A percentile compares a stretch with the other conserved stretches of the same genome.
Conservation (phyloP, 2,888 invertebrate species). For the Anoplius nigerrimus region DNA sequence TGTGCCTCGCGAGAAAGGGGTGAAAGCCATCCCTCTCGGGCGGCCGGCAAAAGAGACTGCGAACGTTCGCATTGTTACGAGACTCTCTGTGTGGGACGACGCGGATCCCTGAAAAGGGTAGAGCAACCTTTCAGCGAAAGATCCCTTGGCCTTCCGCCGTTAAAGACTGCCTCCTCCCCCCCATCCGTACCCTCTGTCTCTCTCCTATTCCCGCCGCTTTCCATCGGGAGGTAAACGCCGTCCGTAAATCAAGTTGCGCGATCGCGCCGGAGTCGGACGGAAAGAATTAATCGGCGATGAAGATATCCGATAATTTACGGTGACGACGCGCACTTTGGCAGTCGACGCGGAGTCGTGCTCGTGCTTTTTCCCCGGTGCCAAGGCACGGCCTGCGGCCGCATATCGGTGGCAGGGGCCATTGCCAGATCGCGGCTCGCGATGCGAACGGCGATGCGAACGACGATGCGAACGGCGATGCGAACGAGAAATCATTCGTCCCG, state of each 20-base stretch:
- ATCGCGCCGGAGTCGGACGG: not conserved
- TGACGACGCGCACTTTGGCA: too few relatives aligned
- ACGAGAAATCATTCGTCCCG: too few relatives aligned
- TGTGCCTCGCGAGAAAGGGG: too few relatives aligned
- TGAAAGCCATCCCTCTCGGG: too few relatives aligned
- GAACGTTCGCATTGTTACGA: constrained; percentile 47
- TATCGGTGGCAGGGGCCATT: too few relatives aligned
- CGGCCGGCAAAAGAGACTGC: constrained; percentile 27
- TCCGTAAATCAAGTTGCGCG: constrained; percentile 48
- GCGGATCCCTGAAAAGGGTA: constrained; percentile 53
- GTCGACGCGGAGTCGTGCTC: too few relatives aligned
- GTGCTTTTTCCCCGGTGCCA: too few relatives aligned
- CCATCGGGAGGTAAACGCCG: constrained; percentile 50
- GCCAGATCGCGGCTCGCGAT: too few relatives aligned
- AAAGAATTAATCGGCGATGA: constrained; percentile 8
- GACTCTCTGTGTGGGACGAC: constrained; percentile 47
- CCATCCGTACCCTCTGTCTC: too few relatives aligned
- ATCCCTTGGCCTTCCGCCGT: constrained; percentile 54
- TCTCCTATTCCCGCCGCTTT: constrained; percentile 17
- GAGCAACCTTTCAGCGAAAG: constrained; percentile 60
- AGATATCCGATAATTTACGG: not conserved
- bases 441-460: too few relatives aligned
- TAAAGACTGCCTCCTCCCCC: constrained; percentile 31
- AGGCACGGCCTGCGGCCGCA: too few relatives aligned
- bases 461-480: too few relatives aligned